Evolutionary conservation across 2,888 invertebrate genomes (phyloP), one percentile per base, ranked within the genome.

Genomic region (Dysmachus trigonus): DNA sequence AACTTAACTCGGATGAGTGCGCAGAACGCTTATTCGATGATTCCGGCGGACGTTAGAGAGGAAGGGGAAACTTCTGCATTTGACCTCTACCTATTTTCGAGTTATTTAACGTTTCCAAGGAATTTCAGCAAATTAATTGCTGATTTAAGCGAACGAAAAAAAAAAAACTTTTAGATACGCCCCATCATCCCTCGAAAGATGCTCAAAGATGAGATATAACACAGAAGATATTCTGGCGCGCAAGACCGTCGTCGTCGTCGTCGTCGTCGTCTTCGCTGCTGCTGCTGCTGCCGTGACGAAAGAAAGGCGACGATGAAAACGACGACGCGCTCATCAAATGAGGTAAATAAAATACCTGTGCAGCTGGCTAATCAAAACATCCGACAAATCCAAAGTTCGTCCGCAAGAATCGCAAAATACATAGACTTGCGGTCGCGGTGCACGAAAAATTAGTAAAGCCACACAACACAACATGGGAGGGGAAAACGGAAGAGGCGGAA

Each of bases 41-140:
- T 41, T 41, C 38, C 38, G 38, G 38, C 62, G 22, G 62, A 62
- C 62, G 62, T 22, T n/a, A 51, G 18, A 62, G 62, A 22, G 47
- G 62, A n/a, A n/a, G n/a, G n/a, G n/a, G n/a, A n/a, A n/a, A 2
- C 27, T 62, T 81, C 15, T 18, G n/a, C 51, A 33, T 81, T 51
- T 62, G 81, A 81, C 81, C 53, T 81, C 81, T 81, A 81, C 81
- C 81, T 81, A 81, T 81, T 81, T 81, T 81, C 33, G 53, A 31
- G 30, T 30, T 51, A 81, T 81, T 81, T 33, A 51, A 53, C 53
- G 62, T 33, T 81, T 79, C 15, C 81, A 81, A 81, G 81, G 53
- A 81, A 81, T 79, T 51, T 79, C 51, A 79, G 51, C 31, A 81
- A n/a, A 53, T 81, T 81, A 81, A 81, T 53, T 41, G 53, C 33